Conservation (phyloP, 1,140 invertebrate genomes). For the Drosophila tani region DNA sequence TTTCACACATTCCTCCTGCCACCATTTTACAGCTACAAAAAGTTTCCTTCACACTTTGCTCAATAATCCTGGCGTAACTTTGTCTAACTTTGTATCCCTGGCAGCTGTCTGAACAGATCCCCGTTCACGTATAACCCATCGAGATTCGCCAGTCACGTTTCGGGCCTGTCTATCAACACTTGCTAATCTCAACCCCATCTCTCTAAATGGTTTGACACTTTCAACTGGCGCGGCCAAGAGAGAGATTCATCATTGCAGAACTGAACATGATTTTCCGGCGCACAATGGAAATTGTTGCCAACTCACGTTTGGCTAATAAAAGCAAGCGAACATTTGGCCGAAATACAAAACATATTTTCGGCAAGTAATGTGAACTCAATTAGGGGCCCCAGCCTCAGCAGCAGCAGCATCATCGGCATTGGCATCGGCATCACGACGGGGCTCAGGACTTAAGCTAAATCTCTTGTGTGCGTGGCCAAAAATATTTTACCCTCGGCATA, state of each 20-base stretch:
- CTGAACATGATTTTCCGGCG: constrained; percentile 33
- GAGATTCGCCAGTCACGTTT: constrained; percentile 46
- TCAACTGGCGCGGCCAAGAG: constrained; percentile 30
- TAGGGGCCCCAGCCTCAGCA: constrained; percentile 38
- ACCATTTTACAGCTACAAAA: constrained; percentile 7
- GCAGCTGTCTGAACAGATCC: constrained; percentile 30
- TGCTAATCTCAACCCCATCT: constrained; percentile 54
- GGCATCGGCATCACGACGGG: neutral
- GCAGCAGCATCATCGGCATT: constrained; percentile 22
- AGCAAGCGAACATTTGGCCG: constrained; percentile 56
- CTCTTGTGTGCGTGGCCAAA: constrained; percentile 40
- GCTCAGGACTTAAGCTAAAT: constrained; percentile 30
- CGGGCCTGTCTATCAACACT: constrained; percentile 51
- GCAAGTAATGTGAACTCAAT: constrained; percentile 82
- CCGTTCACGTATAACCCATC: constrained; percentile 24
- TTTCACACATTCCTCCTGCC: neutral
- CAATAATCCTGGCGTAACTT: constrained; percentile 22
- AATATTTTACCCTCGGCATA: constrained; percentile 29
- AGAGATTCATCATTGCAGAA: constrained; percentile 44
- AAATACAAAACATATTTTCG: constrained; percentile 63
- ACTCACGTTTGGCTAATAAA: constrained; percentile 80
- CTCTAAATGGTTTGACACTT: constrained; percentile 55
- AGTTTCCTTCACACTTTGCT: constrained; percentile 13
- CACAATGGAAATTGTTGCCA: constrained; percentile 63
- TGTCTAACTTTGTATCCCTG: constrained; percentile 38